A percentile compares a stretch with the other conserved stretches of the same genome.
These are phyloP conservation scores for Morone chrysops DNA, from an alignment of 2,113 vertebrate species.

Conservation along the genomic window DNA sequence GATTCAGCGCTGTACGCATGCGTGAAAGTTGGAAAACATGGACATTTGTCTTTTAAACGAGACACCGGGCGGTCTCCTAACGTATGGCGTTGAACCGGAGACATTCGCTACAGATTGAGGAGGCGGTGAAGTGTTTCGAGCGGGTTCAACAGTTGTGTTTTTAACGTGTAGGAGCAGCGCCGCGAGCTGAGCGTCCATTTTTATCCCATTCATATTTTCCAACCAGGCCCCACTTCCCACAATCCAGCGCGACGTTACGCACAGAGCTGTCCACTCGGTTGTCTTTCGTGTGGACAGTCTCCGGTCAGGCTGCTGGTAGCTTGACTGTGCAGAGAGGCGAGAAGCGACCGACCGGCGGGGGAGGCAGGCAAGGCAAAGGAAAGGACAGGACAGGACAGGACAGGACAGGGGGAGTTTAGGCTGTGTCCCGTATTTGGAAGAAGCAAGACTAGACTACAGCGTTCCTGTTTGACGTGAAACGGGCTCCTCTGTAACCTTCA, in stretches of 20 bases:
- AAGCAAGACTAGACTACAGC: constrained; percentile 63
- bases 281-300: constrained; percentile 39
- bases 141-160: background rate
- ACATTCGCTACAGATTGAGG: accelerated
- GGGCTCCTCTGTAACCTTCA: constrained; percentile 59
- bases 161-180: background rate
- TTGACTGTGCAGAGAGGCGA: constrained; percentile 70
- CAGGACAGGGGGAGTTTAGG: constrained; percentile 62
- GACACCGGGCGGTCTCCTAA: accelerated
- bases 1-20: constrained; percentile 31
- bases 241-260: constrained; percentile 58
- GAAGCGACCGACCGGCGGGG: constrained; percentile 75
- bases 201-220: constrained; percentile 48
- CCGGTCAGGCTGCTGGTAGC: constrained; percentile 64
- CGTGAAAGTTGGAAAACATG: background rate
- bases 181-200: constrained; percentile 11
- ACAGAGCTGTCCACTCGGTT: background rate
- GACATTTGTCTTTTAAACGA: background rate
- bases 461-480: constrained; percentile 55
- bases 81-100: accelerated
- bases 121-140: accelerated
- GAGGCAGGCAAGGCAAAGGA: constrained; percentile 64
- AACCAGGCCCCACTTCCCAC: constrained; percentile 45
- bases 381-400: constrained; percentile 62
- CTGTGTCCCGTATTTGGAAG: constrained; percentile 77